These are phyloP conservation scores for Cyphomyrus plagiostoma DNA, from an alignment of 2,113 vertebrate species.

Conservation along the genomic window DNA sequence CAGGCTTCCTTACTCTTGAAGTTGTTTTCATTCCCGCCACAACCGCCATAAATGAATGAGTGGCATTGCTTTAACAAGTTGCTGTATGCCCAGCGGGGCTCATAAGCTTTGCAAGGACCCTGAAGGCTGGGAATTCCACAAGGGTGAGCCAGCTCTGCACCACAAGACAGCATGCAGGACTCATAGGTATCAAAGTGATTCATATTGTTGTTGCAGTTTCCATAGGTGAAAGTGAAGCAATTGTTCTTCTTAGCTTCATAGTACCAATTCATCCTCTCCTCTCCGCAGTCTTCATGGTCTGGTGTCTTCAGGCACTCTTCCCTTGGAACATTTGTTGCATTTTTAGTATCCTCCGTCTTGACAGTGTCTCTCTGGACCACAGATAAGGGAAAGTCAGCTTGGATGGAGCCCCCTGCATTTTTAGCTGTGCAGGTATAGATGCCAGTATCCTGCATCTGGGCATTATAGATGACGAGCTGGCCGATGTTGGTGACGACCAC, in stretches of 20 bases:
- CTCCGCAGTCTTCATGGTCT: constrained; percentile 72
- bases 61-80: constrained; percentile 73
- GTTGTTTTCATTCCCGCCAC: constrained; percentile 91
- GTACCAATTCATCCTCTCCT: constrained; percentile 81
- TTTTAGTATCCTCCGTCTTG: constrained; percentile 48
- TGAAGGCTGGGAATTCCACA: constrained; percentile 80
- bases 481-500: constrained; percentile 89
- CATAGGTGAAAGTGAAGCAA: constrained; percentile 79
- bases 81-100: constrained; percentile 89
- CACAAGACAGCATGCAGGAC: constrained; percentile 80
- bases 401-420: constrained; percentile 71
- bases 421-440: constrained; percentile 82
- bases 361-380: constrained; percentile 62
- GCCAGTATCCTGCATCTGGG: constrained; percentile 73
- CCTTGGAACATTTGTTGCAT: constrained; percentile 63
- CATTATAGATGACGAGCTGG: constrained; percentile 91
- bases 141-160: constrained; percentile 69
- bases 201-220: constrained; percentile 68
- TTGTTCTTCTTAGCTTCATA: constrained; percentile 83
- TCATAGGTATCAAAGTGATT: constrained; percentile 79
- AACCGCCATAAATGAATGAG: constrained; percentile 88
- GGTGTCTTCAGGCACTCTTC: constrained; percentile 77
- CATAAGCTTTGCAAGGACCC: constrained; percentile 86
- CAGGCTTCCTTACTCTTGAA: constrained; percentile 88
- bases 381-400: constrained; percentile 71